Evolutionary conservation across 2,797 vertebrate species (phyloP).

Genomic region (Notamacropus eugenii): DNA sequence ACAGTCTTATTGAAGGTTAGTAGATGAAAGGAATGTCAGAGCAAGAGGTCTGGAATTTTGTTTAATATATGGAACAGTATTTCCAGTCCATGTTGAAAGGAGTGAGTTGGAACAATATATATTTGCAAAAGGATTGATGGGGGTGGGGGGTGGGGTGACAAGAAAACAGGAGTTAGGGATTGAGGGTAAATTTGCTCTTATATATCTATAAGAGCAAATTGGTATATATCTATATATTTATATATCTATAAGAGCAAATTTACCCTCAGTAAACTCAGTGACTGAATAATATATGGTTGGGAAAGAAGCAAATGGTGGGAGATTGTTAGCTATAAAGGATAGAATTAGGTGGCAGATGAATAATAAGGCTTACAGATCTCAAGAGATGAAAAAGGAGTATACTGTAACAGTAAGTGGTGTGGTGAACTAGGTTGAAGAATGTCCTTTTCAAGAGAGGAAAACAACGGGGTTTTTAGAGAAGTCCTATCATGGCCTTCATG

Average conservation of each 20-base stretch:
- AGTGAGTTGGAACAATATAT: not conserved
- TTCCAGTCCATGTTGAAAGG: not conserved
- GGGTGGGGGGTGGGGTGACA: not conserved
- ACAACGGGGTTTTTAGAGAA: not conserved
- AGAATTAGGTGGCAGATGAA: not conserved
- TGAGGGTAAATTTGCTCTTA: not conserved
- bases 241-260: too few species aligned
- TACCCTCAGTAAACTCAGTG: not conserved
- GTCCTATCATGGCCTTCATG: not conserved
- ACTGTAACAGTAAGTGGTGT: not conserved
- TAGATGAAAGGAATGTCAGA: not conserved
- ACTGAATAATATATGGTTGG: not conserved
- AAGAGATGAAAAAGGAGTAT: not conserved
- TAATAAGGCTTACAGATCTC: not conserved
- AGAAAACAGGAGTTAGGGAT: not conserved
- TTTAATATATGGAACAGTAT: not conserved
- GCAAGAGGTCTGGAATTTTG: not conserved
- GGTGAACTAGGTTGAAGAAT: not conserved
- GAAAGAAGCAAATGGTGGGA: not conserved
- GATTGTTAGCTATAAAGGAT: not conserved
- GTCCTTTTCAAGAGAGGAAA: not conserved
- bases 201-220: too few species aligned
- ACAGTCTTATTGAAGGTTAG: not conserved
- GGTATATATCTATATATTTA: too few species aligned
- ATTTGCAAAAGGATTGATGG: not conserved